Evolutionary conservation across 2,888 invertebrate genomes (phyloP).

Genomic region (Caenorhabditis sp.): DNA sequence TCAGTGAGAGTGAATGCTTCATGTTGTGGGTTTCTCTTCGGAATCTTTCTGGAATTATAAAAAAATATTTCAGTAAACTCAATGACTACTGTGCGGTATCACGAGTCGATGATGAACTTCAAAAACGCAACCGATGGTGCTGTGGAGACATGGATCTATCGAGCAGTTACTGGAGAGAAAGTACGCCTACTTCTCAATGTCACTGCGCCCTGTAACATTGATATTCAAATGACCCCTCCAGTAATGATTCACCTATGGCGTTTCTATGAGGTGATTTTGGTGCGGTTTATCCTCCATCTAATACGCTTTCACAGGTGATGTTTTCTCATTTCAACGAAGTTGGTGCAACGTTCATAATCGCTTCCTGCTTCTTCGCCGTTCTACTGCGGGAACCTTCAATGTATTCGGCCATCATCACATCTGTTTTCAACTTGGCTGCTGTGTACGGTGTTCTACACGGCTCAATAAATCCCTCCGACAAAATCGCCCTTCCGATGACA

Average conservation of each 20-base stretch:
- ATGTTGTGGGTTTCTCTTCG: slow-evolving; percentile 29
- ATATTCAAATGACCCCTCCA: slow-evolving; percentile 13
- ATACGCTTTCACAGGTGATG: slow-evolving; percentile 21
- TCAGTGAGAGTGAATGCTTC: slow-evolving; percentile 37
- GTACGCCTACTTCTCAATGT: slow-evolving; percentile 45
- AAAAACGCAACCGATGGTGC: slow-evolving; percentile 32
- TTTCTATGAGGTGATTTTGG: slow-evolving; percentile 44
- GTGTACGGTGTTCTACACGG: slow-evolving; percentile 11
- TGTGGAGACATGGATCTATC: slow-evolving; percentile 48
- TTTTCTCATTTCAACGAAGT: slow-evolving; percentile 46
- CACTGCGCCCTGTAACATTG: slow-evolving; percentile 23
- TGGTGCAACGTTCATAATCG: slow-evolving; percentile 24
- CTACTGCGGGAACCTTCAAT: slow-evolving; percentile 8
- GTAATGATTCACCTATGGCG: slow-evolving; percentile 18
- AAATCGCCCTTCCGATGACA: slow-evolving; percentile 25
- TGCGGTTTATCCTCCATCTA: no score
- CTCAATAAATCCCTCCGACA: background rate
- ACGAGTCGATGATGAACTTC: slow-evolving; percentile 39
- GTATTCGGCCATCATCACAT: background rate
- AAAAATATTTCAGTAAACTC: slow-evolving; percentile 36
- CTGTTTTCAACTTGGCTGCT: slow-evolving; percentile 1
- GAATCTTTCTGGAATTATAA: background rate
- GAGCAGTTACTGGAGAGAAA: slow-evolving; percentile 12
- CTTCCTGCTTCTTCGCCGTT: slow-evolving; percentile 14
- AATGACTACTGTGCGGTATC: slow-evolving; percentile 34